Evolutionary conservation across 2,113 vertebrate genomes (phyloP).

Genomic region (Empidonax alnorum): DNA sequence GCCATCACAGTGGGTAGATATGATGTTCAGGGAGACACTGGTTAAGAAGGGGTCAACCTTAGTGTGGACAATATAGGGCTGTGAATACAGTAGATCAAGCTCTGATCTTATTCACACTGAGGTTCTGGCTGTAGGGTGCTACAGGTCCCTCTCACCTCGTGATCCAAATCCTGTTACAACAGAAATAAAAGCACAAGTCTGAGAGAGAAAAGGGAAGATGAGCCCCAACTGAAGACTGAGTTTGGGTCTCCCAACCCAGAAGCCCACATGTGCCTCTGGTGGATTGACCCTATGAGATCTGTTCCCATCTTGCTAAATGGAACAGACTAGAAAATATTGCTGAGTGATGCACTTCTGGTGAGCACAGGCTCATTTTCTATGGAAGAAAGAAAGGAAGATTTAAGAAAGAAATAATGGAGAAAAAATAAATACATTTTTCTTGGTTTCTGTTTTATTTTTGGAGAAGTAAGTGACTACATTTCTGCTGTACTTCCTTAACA

Average conservation of each 20-base stretch:
- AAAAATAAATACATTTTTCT: background rate
- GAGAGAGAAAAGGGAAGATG: background rate
- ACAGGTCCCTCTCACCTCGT: background rate
- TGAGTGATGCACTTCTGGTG: background rate
- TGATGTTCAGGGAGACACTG: background rate
- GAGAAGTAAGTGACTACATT: slow-evolving; percentile 2
- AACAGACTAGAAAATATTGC: background rate
- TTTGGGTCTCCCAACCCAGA: background rate
- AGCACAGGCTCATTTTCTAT: background rate
- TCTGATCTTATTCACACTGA: background rate
- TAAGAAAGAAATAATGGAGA: background rate
- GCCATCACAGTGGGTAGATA: background rate
- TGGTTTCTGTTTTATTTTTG: slow-evolving; percentile 3
- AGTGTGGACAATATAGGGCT: background rate
- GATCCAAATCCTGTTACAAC: background rate
- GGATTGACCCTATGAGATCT: background rate
- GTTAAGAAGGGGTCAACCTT: background rate
- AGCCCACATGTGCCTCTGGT: background rate
- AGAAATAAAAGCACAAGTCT: background rate
- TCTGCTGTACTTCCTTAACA: slow-evolving; percentile 48
- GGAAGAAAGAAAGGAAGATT: background rate
- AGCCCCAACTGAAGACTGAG: rapidly evolving
- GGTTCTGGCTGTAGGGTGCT: background rate
- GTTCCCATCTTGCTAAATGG: background rate
- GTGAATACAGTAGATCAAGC: background rate